Base-by-base conservation (phyloP, 1,140 invertebrate genomes). In the Leptopilina clavipes region DNA sequence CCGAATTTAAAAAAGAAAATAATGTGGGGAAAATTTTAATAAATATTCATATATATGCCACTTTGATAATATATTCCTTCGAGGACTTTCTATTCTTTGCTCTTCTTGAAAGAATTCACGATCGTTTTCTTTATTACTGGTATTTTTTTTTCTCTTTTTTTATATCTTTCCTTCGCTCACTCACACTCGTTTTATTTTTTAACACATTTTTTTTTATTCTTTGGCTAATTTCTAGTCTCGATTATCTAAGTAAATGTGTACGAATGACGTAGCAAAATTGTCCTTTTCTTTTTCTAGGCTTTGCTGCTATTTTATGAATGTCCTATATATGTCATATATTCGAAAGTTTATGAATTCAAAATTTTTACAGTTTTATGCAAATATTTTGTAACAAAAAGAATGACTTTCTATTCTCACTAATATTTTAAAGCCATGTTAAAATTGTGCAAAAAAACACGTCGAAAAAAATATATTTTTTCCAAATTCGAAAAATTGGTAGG, bases 201-300 rank as follows among this genome's bases (percentile, higher is more conserved):
- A 73, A 73, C 65, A 59, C 22, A 71, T 48, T 71, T 52, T 73
- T 12, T 40, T 31, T 31, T 31, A 3, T 1, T 6, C 6, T 1
- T 40, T 74, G 71, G 45, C 59, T 77, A 77, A 74, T n/a, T 19
- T 59, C 73, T 70, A 72, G 17, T 73, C 10, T 77, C 48, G 40
- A 71, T 73, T 14, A 70, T 59, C 19, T 52, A 56, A 14, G 48
- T 8, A 70, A 31, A 31, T 40, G 37, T 45, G 54, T 73, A 72
- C 40, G 71, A 72, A 72, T 76, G 71, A 76, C 52, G 71, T 72
- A 76, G 31, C 48, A 76, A 72, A 73, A 48, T 70, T 76, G 6
- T 65, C 25, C 2, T n/a, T 8, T 65, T n/a, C n/a, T n/a, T 22
- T 18, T 22, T 10, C 19, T 18, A 65, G 22, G 10, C 19, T 31